Conservation (phyloP, 2,113 vertebrate genomes). For the Cynoglossus semilaevis region DNA sequence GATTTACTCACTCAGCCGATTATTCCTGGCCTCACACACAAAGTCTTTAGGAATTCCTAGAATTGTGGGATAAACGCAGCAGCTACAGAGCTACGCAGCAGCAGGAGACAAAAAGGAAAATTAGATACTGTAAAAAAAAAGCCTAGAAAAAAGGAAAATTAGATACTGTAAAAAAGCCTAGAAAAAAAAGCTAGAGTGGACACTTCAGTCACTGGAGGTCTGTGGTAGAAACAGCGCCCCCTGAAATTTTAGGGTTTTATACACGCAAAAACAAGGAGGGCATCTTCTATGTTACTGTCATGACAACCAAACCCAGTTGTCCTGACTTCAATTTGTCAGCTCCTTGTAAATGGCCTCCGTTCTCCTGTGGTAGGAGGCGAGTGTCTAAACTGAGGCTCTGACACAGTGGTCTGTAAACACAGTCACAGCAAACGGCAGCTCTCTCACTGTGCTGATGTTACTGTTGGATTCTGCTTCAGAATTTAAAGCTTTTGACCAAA, state of each 20-base stretch:
- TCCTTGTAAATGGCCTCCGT: conserved; percentile 2
- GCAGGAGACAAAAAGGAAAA: too few species aligned
- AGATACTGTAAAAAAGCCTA: too few species aligned
- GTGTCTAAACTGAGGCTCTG: conserved; percentile 39
- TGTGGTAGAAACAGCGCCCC: not conserved
- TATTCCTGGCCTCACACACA: too few species aligned
- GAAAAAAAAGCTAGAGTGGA: not conserved
- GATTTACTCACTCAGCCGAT: too few species aligned
- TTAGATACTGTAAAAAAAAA: too few species aligned
- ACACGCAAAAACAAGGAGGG: too few species aligned
- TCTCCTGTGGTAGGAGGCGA: conserved; percentile 2
- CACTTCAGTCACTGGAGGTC: conserved; percentile 6
- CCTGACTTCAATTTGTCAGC: conserved; percentile 7
- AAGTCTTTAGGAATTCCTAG: too few species aligned
- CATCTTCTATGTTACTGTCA: too few species aligned
- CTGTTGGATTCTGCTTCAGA: conserved; percentile 36
- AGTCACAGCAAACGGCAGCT: conserved; percentile 6
- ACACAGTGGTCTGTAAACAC: conserved; percentile 32
- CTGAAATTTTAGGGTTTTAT: not conserved
- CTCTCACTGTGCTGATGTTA: conserved; percentile 10
- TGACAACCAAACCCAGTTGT: not conserved
- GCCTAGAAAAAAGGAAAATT: too few species aligned
- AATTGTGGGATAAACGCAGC: too few species aligned
- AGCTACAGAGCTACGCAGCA: too few species aligned
- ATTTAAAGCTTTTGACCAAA: conserved; percentile 19